Base-by-base conservation (phyloP, 1,140 invertebrate genomes). In the Drosophila baimaii region DNA sequence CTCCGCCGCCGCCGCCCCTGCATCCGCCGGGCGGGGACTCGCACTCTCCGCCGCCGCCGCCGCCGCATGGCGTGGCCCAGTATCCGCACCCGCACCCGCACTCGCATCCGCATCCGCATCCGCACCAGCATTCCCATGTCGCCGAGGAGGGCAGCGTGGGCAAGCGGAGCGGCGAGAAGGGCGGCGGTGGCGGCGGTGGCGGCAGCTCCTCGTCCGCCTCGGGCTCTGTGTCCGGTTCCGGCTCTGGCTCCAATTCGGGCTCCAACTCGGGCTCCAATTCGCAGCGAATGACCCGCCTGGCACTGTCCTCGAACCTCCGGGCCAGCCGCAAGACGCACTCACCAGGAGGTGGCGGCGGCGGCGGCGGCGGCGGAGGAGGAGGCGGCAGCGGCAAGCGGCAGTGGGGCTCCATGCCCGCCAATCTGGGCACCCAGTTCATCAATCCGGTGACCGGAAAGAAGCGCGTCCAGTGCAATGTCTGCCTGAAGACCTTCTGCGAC, bases 401-500 rank as follows among this genome's bases (percentile, higher is more conserved):
- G 79, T 99, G 98, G 97, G 96, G 96, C 51, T 94, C 95, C 0
- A 93, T 97, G 81, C 98, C 98, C 0, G 94, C 97, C 1, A 97
- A 98, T 81, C 92, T 98, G 62, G 97, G 97, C 4, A 97, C 96
- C 0, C 96, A 97, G 76, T 96, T 97, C 63, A 97, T 98, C 52
- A 98, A 98, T 91, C 97, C 97, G 0, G 95, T 97, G 0, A 97
- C 97, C 1, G 97, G 97, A 1, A 98, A 98, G 93, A 99, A 99
- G 91, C 94, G 99, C 68, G 99, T 99, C 6, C 97, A 99, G 90
- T 99, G 99, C 92, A 98, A 98, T 85, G 98, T 98, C 33, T 99
- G 99, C 91, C 93, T 99, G 55, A 99, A 99, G 93, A 99, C 98
- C 29, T 99, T 99, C 93, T 99, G 99, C 94, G 99, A 99, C 93